Evolutionary conservation across 35 echinoderm and acorn worm species (phyloP), one percentile per base, ranked within the genome.

Genomic region (Strongylocentrotus purpuratus): DNA sequence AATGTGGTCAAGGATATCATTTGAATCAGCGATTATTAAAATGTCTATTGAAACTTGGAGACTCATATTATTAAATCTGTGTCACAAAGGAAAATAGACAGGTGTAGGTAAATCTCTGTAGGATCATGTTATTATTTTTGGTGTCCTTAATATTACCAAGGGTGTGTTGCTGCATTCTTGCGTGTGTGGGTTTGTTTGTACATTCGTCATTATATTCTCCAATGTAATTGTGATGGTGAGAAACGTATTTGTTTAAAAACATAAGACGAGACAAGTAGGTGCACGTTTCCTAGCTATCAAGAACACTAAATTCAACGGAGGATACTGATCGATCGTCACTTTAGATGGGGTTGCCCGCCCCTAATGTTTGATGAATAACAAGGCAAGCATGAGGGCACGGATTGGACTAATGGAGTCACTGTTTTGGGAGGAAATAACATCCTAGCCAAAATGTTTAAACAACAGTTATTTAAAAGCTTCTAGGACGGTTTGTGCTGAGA

Each of bases 351-450:
- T 78, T n/a, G 25, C 65, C 50, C 22, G 25, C 65, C 65, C 65
- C 25, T 28, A 28, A 78, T 78, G 65, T 78, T 78, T 78, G 65
- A 78, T n/a, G 25, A 78, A 78, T 8, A 78, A 78, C 65, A 78
- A n/a, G 65, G 65, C 65, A 78, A 78, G 20, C 65, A 78, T n/a
- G 65, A 28, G 65, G 20, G 65, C 65, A 78, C 65, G 65, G 65
- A 78, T 78, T n/a, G 22, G 20, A 78, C 65, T 78, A 78, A 78
- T 78, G 65, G 65, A 78, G 65, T 78, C 20, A 78, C 20, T 78
- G 65, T 78, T 78, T 22, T 78, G 65, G 65, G 65, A 78, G 65
- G 65, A 78, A 78, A 78, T 78, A 78, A 78, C 65, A 78, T 78
- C 65, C 65, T 28, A 78, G 65, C 1, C 65, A n/a, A 78, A 28